Percentiles rank a stretch among this genome's conserved stretches.
phyloP scores from a whole-genome alignment of 64 coral and sea anemone genomes.

The Actinia tenebrosa region DNA sequence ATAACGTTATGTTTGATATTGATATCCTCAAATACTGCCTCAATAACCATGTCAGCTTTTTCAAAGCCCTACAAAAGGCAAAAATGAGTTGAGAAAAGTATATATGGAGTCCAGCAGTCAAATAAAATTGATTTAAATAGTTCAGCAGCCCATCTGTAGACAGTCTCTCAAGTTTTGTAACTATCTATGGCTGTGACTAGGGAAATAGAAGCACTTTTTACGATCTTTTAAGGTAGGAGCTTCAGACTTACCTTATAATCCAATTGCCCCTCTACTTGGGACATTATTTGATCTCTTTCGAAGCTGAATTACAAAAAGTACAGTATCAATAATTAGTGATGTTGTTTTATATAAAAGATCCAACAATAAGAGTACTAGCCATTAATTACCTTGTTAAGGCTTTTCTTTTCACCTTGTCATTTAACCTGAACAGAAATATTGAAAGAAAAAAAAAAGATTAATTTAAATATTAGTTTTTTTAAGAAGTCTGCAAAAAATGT shows the following conservation, averaged over 20 bases:
- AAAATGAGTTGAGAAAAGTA: neutral
- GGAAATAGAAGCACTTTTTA: no score
- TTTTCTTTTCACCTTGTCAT: conserved; percentile 85
- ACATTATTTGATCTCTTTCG: conserved; percentile 76
- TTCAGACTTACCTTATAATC: conserved; percentile 62
- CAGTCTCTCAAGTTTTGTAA: no score
- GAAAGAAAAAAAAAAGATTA: neutral
- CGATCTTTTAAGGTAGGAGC: no score
- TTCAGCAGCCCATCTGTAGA: no score
- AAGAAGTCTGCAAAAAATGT: no score
- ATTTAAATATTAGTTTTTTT: no score
- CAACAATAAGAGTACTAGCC: no score
- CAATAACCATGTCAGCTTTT: conserved; percentile 93
- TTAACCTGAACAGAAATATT: conserved; percentile 44
- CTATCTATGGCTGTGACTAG: no score
- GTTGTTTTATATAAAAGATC: neutral
- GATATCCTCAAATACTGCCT: conserved; percentile 98
- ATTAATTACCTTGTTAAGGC: conserved; percentile 78
- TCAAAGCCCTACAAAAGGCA: conserved; percentile 62
- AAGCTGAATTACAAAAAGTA: conserved; percentile 50
- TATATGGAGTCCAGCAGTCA: no score
- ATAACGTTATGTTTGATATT: conserved; percentile 99
- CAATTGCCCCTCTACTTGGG: conserved; percentile 71
- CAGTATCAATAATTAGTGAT: neutral
- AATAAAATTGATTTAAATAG: neutral